phyloP scores from a whole-genome alignment of 1,140 invertebrate species.

The Oncopodura yosiiana region DNA sequence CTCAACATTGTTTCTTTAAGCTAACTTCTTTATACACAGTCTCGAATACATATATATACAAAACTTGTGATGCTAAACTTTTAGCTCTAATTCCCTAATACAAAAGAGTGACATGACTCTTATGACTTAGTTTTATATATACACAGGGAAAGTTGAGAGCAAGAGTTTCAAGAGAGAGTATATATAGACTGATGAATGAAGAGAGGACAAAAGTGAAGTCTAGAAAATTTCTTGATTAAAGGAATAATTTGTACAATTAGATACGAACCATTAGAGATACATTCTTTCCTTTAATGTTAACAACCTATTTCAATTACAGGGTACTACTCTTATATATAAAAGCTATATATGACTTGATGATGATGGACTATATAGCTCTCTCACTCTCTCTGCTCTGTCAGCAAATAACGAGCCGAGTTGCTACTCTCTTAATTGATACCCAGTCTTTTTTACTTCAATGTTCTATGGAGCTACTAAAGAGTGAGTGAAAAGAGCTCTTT shows the following conservation, averaged over 20 bases:
- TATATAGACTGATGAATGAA: background rate
- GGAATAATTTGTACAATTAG: slow-evolving; percentile 30
- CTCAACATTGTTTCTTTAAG: no score
- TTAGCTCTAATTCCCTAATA: no score
- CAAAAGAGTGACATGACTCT: no score
- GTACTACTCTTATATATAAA: no score
- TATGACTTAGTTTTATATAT: slow-evolving; percentile 1
- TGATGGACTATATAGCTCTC: no score
- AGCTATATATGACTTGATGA: no score
- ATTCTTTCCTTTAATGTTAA: slow-evolving; percentile 29
- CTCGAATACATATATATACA: no score
- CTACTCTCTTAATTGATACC: slow-evolving; percentile 24
- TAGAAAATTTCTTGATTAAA: slow-evolving; percentile 26
- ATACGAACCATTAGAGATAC: slow-evolving; percentile 25
- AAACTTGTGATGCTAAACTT: no score
- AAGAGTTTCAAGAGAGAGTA: slow-evolving; percentile 5
- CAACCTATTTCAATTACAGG: slow-evolving; percentile 23
- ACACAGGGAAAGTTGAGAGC: background rate
- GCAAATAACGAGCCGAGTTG: slow-evolving; percentile 15
- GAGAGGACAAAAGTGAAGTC: slow-evolving; percentile 3
- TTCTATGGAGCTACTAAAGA: no score
- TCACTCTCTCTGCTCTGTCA: slow-evolving; percentile 18
- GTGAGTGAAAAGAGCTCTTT: no score
- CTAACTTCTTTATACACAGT: no score
- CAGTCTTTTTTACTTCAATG: background rate